A percentile compares a stretch with the other conserved stretches of the same genome.
phyloP scores from a whole-genome alignment of 2,113 vertebrate species.

The Tenebrosternarchus preto region DNA sequence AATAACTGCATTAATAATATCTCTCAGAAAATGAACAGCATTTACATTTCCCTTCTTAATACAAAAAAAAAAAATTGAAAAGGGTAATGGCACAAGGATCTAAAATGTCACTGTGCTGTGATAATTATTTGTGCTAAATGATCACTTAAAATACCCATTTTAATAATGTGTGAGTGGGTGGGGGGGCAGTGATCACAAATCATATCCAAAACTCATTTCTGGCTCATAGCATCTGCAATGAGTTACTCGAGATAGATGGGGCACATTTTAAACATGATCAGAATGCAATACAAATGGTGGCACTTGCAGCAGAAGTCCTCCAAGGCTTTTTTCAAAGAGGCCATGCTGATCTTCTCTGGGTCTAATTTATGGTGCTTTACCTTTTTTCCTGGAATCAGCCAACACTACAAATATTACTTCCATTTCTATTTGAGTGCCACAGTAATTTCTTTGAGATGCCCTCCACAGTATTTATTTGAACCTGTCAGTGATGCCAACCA shows the following conservation, averaged over 20 bases:
- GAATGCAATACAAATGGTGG: background rate
- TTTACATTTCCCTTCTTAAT: background rate
- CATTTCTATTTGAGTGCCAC: slow-evolving; percentile 24
- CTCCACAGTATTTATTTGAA: slow-evolving; percentile 22
- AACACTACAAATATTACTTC: slow-evolving; percentile 28
- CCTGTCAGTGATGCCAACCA: slow-evolving; percentile 14
- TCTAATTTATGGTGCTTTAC: background rate
- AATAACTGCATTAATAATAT: background rate
- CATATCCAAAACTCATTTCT: background rate
- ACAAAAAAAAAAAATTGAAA: background rate
- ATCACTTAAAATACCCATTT: slow-evolving; percentile 2
- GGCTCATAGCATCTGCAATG: background rate
- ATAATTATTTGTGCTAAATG: background rate
- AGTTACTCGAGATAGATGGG: background rate
- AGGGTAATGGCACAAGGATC: background rate
- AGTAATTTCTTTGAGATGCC: background rate
- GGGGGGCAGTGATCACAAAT: slow-evolving; percentile 5
- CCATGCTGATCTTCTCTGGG: background rate
- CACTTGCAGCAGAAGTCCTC: background rate
- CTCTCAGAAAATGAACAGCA: background rate
- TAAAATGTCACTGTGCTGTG: slow-evolving; percentile 15
- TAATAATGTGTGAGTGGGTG: background rate
- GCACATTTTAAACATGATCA: slow-evolving; percentile 8
- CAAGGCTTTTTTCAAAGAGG: background rate
- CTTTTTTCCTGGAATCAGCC: background rate